Base-by-base conservation (phyloP, 2,888 invertebrate genomes). In the Thymelicus lineola region DNA sequence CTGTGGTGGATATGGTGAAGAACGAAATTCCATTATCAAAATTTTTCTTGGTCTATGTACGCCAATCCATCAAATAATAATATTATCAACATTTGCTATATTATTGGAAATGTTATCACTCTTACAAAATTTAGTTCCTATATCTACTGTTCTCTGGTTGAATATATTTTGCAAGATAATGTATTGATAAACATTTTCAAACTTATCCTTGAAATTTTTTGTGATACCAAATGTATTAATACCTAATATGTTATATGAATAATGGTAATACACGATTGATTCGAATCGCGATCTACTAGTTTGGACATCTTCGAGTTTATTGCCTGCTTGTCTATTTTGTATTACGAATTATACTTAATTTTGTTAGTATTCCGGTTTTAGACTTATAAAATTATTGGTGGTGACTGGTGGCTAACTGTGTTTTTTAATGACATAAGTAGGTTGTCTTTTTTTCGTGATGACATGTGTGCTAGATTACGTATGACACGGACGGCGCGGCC, bases 141-240 rank as follows among this genome's bases (percentile, higher is more conserved):
- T 20, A 20, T 20, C 10, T 20, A 20, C 12, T 53, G 20, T 12
- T 20, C 1, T 12, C 20, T 6, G 55, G 35, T 55, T 10, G 55
- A 55, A 55, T 35, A 35, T 55, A 14, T 1, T 28, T 35, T 55
- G 9, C 55, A 12, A 55, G 55, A 55, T 55, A 20, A 53, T 55
- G 7, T 28, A 35, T 14, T 20, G 55, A 55, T 55, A 55, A 55
- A 35, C 14, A 14, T 55, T 55, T 14, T 6, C 28, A 55, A 55
- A 50, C 7, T 17, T 35, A 35, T 17, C 55, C 55, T 35, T 55
- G 55, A 55, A 50, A 12, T 55, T 55, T 55, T 55, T 55, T 55
- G 28, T 35, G 55, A 55, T 55, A 55, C 28, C 12, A 28, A 28
- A 14, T 35, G 28, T 55, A 55, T 55, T 35, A 55, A 55, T 55